Base-by-base conservation (phyloP, 2,113 vertebrate species). In the Passer montanus region DNA sequence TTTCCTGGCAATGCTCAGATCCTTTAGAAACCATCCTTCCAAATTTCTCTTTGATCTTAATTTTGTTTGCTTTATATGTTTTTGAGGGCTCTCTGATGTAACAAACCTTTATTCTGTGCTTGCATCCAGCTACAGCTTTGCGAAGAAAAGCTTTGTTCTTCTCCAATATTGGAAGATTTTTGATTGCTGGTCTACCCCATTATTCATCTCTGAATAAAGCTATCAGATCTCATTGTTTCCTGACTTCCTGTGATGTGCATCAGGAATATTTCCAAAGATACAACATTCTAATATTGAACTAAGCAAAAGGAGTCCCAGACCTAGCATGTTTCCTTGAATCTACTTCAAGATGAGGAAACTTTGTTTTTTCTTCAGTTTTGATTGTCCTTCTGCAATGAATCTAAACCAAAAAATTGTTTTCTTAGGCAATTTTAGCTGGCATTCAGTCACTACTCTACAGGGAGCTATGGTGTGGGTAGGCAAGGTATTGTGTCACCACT, bases 201-300 rank as follows among this genome's bases (percentile, higher is more conserved):
- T 88, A 90, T 83, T 86, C 63, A 88, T 49, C 82, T 94, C 79
- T 30, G 63, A 82, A 80, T 84, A 43, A 87, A 94, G 78, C 74
- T 91, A 88, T 88, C 91, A 83, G 87, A 76, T 33, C 23, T 87
- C 69, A 59, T 27, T 88, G 72, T 92, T 86, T 88, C 52, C 78
- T 90, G 63, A 64, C 63, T 91, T 93, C 60, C 68, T 84, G 35
- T 90, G 75, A 80, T 37, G 62, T 49, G 56, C 47, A 66, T 80
- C 78, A 85, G 89, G 78, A 95, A 76, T 59, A 79, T 70, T 89
- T 94, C 86, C 76, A 92, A 74, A 88, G 76, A 67, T 74, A 67
- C 6, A 67, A 62, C 30, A 62, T 7, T 47, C n/a, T 58, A 93
- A 86, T 89, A 89, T 3, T 78, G 73, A 88, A 58, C 50, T 39